phyloP scores from a whole-genome alignment of 2,888 invertebrate genomes.

The Temnothorax rugatulus region DNA sequence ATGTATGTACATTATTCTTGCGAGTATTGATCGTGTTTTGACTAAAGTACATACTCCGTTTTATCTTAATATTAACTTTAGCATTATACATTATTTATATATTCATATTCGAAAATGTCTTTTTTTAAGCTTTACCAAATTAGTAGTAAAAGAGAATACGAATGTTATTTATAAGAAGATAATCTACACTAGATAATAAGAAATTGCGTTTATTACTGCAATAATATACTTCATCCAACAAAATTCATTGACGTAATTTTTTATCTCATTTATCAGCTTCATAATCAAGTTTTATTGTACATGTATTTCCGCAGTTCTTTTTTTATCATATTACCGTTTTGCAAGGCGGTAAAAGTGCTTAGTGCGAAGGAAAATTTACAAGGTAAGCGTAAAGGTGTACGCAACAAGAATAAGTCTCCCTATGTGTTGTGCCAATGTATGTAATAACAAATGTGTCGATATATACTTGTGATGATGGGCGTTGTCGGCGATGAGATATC shows the following conservation, averaged over 20 bases:
- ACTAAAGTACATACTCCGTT: not conserved
- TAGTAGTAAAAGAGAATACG: not conserved
- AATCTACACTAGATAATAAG: not conserved
- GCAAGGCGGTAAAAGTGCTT: not conserved
- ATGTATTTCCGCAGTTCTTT: not conserved
- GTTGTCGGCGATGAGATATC: slow-evolving; percentile 49
- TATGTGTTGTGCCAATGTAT: not conserved
- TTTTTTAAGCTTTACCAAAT: not conserved
- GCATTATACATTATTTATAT: not conserved
- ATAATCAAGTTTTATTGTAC: not conserved
- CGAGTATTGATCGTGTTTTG: not conserved
- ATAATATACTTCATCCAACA: not conserved
- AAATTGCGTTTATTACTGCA: not conserved
- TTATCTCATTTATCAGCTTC: not conserved
- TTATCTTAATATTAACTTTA: not conserved
- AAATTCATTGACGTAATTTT: not conserved
- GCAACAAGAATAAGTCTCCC: not conserved
- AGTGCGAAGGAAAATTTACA: not conserved
- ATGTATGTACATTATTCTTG: not conserved
- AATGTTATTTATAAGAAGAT: not conserved
- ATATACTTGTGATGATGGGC: slow-evolving; percentile 49
- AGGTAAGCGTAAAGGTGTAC: not conserved
- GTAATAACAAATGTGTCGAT: slow-evolving; percentile 41
- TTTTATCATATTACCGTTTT: slow-evolving; percentile 12
- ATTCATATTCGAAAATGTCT: not conserved